These are phyloP conservation scores for Phataginus tricuspis DNA, from an alignment of 2,797 vertebrate species.

Conservation along the genomic window DNA sequence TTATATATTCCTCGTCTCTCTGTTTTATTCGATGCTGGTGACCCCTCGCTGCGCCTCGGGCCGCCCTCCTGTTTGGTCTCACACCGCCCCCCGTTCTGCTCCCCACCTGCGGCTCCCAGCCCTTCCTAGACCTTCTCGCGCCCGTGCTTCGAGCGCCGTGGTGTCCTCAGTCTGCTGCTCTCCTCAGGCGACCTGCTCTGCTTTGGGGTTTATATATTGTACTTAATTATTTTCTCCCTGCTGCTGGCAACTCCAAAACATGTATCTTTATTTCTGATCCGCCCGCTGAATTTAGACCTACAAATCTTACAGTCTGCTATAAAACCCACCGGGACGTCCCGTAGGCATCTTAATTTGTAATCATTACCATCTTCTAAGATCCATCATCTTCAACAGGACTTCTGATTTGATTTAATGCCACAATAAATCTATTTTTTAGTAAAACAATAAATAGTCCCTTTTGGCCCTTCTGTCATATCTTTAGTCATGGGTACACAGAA, in stretches of 20 bases:
- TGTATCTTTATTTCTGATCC: not conserved
- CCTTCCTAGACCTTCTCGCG: not conserved
- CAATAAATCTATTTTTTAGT: not conserved
- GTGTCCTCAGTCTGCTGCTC: not conserved
- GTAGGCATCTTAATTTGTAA: not conserved
- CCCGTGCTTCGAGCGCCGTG: not conserved
- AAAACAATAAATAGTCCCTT: not conserved
- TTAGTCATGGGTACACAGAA: not conserved
- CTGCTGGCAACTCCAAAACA: not conserved
- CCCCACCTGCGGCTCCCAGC: not conserved
- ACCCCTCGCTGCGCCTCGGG: not conserved
- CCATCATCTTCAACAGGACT: not conserved
- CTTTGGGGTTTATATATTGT: not conserved
- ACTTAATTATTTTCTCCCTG: not conserved
- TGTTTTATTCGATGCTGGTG: not conserved
- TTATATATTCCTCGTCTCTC: not conserved
- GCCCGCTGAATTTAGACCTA: not conserved
- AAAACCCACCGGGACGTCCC: not conserved
- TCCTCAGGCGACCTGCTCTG: not conserved
- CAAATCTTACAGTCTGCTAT: not conserved
- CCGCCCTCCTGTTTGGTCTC: not conserved
- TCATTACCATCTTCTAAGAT: not conserved
- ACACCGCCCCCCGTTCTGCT: not conserved
- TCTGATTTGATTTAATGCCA: not conserved
- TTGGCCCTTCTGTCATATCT: not conserved